These are phyloP conservation scores for Montifringilla adamsi DNA, from an alignment of 2,113 vertebrate genomes.

Conservation along the genomic window DNA sequence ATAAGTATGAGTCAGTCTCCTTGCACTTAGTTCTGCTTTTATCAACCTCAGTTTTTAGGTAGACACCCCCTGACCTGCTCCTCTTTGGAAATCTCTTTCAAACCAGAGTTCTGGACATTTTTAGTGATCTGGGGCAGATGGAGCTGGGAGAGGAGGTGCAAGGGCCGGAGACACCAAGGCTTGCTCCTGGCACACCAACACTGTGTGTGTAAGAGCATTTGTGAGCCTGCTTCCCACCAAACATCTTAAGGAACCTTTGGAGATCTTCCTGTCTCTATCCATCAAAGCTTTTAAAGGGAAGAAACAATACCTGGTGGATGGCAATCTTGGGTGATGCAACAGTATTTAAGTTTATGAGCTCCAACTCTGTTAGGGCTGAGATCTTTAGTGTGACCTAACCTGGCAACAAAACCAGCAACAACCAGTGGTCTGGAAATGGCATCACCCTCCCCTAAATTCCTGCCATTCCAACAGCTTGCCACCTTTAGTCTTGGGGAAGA, in stretches of 20 bases:
- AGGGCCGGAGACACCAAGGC: fast-evolving
- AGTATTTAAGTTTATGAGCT: not conserved
- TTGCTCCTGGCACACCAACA: not conserved
- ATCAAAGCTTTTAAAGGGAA: not conserved
- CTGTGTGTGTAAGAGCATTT: not conserved
- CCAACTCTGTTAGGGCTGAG: not conserved
- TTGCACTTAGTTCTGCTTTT: conserved; percentile 51
- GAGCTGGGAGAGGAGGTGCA: not conserved
- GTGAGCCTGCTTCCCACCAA: not conserved
- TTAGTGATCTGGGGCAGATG: not conserved
- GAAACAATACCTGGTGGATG: not conserved
- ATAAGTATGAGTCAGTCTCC: conserved; percentile 55
- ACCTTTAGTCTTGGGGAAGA: not conserved
- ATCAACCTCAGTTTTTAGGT: conserved; percentile 25
- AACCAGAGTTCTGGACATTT: not conserved
- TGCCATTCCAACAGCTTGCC: not conserved
- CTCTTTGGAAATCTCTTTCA: not conserved
- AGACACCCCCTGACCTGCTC: not conserved
- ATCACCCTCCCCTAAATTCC: not conserved
- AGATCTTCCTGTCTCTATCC: not conserved
- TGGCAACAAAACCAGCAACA: not conserved
- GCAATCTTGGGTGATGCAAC: not conserved
- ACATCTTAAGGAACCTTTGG: not conserved
- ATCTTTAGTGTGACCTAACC: not conserved
- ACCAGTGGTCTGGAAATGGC: not conserved